Percentiles rank a stretch among this genome's conserved stretches.
These are phyloP conservation scores for Melanchra persicariae DNA, from an alignment of 2,888 invertebrate genomes.

Conservation along the genomic window DNA sequence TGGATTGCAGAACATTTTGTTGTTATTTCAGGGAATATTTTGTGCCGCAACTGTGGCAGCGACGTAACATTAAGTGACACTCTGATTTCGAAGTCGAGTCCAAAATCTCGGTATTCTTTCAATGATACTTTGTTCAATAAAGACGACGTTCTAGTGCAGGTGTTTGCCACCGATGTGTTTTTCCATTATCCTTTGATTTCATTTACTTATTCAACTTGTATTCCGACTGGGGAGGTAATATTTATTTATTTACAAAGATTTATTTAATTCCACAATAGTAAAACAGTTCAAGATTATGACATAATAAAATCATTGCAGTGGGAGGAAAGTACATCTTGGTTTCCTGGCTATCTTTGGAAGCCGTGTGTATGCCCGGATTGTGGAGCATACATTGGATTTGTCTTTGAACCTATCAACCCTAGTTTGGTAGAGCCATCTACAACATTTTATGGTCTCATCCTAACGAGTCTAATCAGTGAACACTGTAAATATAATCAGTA, in stretches of 20 bases:
- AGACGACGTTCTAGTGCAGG: constrained; percentile 76
- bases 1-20: neutral
- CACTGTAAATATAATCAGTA: constrained; percentile 78
- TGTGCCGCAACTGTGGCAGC: constrained; percentile 81
- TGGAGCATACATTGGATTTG: constrained; percentile 90
- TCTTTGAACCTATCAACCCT: constrained; percentile 83
- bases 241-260: constrained; percentile 2
- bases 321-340: constrained; percentile 90
- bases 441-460: constrained; percentile 77
- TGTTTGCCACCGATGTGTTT: constrained; percentile 73
- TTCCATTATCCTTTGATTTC: constrained; percentile 77
- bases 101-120: constrained; percentile 71
- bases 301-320: constrained; percentile 81
- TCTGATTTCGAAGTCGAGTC: constrained; percentile 73
- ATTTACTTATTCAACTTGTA: constrained; percentile 73
- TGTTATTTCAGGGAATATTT: constrained; percentile 74
- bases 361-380: constrained; percentile 91
- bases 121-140: constrained; percentile 77
- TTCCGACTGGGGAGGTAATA: constrained; percentile 79
- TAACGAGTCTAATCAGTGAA: constrained; percentile 78
- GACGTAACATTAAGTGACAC: constrained; percentile 71
- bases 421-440: constrained; percentile 61
- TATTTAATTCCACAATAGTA: neutral
- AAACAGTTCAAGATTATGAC: neutral
- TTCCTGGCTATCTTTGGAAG: constrained; percentile 91